Base-by-base conservation (phyloP, 1,140 invertebrate species). In the Euglossa dilemma region DNA sequence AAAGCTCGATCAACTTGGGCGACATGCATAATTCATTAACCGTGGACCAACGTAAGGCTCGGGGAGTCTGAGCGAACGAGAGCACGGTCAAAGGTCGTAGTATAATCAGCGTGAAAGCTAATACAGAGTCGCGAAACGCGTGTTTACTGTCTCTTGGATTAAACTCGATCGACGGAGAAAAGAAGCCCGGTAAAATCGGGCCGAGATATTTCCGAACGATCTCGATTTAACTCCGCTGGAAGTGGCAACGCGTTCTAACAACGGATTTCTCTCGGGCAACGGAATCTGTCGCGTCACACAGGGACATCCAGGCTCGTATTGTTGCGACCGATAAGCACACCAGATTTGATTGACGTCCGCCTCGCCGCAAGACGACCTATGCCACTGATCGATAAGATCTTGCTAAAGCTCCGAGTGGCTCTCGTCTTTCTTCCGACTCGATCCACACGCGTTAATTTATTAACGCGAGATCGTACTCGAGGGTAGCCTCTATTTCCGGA, bases 71-170 rank as follows among this genome's bases (percentile, higher is more conserved):
- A 47, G 8, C 6, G 57, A 45, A 56, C 28, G 18, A 45, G 43
- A 73, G 20, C 47, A 47, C 50, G 79, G 28, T 83, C 75, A 86
- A 86, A 86, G 84, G 59, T 83, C 52, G 57, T 74, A n/a, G 74
- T 59, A 59, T 73, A 85, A 75, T 74, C 61, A 57, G 52, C 63
- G 14, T 43, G 61, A 23, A 73, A 25, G 54, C 25, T 71, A 25
- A 61, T 50, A 20, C 45, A 45, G 36, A 63, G 47, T 20, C 6
- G 63, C 23, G n/a, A 70, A 85, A 20, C 50, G 45, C 50, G 36
- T 28, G 11, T 50, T 72, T 59, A 11, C 9, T 14, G 16, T 11
- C 43, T n/a, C 23, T 7, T 8, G 6, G 5, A 45, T 20, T 11
- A 59, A 43, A 12, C 43, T 23, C 16, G 23, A 56, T 57, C 5